Conservation (phyloP, 2,888 invertebrate species). For the Timandra comae region DNA sequence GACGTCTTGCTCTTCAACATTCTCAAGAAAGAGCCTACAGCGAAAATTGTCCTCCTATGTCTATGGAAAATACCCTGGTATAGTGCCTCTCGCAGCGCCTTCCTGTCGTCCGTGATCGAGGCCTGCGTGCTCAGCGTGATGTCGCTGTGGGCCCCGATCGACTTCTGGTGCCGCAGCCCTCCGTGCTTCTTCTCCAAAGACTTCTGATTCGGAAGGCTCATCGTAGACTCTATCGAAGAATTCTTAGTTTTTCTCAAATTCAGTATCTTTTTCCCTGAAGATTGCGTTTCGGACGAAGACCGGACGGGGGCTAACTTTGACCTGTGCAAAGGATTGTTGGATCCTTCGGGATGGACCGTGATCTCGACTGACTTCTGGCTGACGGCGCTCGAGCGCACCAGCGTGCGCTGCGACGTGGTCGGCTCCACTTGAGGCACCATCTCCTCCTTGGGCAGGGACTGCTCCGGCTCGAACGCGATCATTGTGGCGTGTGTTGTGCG, state of each 20-base stretch:
- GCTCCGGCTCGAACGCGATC: slow-evolving; percentile 68
- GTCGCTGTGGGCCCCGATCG: slow-evolving; percentile 78
- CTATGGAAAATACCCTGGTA: slow-evolving; percentile 88
- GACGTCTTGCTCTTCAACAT: slow-evolving; percentile 85
- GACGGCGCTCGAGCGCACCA: slow-evolving; percentile 77
- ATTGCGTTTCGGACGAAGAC: slow-evolving; percentile 66
- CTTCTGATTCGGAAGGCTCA: slow-evolving; percentile 73
- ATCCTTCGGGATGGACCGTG: slow-evolving; percentile 66
- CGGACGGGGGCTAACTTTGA: slow-evolving; percentile 67
- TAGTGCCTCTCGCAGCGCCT: slow-evolving; percentile 83
- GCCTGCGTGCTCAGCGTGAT: slow-evolving; percentile 69
- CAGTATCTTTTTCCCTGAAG: slow-evolving; percentile 60
- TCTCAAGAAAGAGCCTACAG: slow-evolving; percentile 83
- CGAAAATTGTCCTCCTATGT: slow-evolving; percentile 85
- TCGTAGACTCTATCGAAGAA: slow-evolving; percentile 71
- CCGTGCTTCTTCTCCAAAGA: slow-evolving; percentile 74
- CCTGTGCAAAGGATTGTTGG: slow-evolving; percentile 64
- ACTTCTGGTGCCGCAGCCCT: slow-evolving; percentile 77
- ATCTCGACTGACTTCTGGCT: slow-evolving; percentile 79
- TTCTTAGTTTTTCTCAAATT: slow-evolving; percentile 71
- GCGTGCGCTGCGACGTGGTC: slow-evolving; percentile 67
- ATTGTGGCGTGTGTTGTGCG: slow-evolving; percentile 39
- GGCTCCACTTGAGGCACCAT: slow-evolving; percentile 53
- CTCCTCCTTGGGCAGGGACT: slow-evolving; percentile 54
- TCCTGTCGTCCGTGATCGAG: slow-evolving; percentile 77